phyloP scores from a whole-genome alignment of 2,113 vertebrate genomes.

The Rattus norvegicus region DNA sequence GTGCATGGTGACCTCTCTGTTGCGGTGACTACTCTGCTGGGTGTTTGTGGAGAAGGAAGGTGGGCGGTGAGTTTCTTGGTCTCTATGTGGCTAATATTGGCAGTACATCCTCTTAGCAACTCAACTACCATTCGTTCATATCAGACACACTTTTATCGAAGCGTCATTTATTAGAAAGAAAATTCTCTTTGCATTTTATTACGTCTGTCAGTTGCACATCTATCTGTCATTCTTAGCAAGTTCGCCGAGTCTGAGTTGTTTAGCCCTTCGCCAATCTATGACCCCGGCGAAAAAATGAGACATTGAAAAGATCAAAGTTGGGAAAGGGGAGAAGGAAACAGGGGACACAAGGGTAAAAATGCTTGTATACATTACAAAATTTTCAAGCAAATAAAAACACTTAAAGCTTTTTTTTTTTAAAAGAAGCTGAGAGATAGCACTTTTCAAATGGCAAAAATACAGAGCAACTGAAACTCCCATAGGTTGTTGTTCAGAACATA shows the following conservation, averaged over 20 bases:
- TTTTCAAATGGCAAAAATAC: background rate
- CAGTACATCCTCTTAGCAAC: background rate
- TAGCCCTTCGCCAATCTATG: background rate
- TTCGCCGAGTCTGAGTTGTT: too few species aligned
- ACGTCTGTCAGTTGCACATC: too few species aligned
- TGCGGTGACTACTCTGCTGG: too few species aligned
- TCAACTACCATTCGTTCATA: background rate
- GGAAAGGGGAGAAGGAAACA: background rate
- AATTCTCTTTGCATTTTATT: background rate
- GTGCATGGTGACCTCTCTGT: background rate
- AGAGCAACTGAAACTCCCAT: background rate
- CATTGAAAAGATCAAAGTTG: background rate
- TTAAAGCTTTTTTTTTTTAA: background rate
- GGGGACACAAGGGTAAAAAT: rapidly evolving
- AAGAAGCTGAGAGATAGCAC: background rate
- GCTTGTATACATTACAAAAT: background rate
- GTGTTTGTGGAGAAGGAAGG: too few species aligned
- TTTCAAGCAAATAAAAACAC: background rate
- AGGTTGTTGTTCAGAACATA: background rate
- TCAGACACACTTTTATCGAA: background rate
- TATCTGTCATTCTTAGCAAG: background rate
- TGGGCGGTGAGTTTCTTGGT: background rate
- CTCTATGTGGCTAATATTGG: background rate
- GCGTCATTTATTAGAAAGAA: background rate
- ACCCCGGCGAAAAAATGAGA: background rate